phyloP scores from a whole-genome alignment of 2,888 invertebrate species.

The Iselma pallidipennis region DNA sequence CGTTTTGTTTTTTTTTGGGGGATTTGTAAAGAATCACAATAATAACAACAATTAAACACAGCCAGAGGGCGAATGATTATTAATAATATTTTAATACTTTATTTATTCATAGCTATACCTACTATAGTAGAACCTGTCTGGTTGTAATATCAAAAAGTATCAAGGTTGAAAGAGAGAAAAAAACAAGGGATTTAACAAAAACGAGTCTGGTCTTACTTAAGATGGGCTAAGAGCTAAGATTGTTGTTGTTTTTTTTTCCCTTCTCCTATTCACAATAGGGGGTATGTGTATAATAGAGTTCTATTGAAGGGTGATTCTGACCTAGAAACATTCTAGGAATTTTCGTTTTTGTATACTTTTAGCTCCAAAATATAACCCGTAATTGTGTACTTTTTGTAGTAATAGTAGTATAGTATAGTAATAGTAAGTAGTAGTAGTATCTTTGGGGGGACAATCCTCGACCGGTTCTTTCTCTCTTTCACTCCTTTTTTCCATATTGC shows the following conservation, averaged over 20 bases:
- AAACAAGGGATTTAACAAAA: background rate
- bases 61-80: background rate
- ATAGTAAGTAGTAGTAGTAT: background rate
- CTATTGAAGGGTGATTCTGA: background rate
- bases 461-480: conserved; percentile 34
- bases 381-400: background rate
- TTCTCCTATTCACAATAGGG: background rate
- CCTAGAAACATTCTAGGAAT: background rate
- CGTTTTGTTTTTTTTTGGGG: background rate
- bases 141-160: conserved; percentile 4
- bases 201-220: background rate
- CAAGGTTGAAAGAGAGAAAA: conserved; percentile 3
- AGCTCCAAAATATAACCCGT: conserved; percentile 2
- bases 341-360: background rate
- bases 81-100: background rate
- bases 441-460: background rate
- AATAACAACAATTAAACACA: background rate
- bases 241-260: background rate
- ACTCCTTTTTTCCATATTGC: no score
- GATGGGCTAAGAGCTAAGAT: background rate
- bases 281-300: background rate
- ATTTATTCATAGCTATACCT: conserved; percentile 5
- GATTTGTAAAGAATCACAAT: background rate
- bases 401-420: background rate
- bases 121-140: conserved; percentile 9